Percentiles rank a stretch among this genome's conserved stretches.
These are phyloP conservation scores for Baryphthengus martii DNA, from an alignment of 2,113 vertebrate species.

Conservation along the genomic window DNA sequence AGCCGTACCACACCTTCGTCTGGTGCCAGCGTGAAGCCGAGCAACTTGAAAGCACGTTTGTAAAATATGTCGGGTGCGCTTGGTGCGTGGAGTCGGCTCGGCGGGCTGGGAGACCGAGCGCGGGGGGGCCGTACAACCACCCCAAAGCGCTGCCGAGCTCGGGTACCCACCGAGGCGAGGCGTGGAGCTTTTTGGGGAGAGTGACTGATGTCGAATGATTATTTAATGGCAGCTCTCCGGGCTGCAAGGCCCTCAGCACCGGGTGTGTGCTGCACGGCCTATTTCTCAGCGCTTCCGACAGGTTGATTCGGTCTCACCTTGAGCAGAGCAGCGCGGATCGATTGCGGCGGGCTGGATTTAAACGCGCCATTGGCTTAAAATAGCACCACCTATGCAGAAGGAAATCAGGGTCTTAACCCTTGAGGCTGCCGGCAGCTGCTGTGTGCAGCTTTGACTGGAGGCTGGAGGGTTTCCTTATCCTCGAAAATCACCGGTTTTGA, in stretches of 20 bases:
- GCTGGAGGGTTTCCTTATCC: background rate
- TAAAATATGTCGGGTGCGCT: accelerated
- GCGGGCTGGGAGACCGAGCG: background rate
- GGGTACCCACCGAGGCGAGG: slow-evolving; percentile 48
- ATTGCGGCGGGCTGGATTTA: slow-evolving; percentile 72
- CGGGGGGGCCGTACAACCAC: background rate
- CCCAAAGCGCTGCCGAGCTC: background rate
- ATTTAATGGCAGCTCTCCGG: slow-evolving; percentile 73
- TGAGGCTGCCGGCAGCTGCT: background rate
- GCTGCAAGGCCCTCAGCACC: slow-evolving; percentile 75
- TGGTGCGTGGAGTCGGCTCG: accelerated
- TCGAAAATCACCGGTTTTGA: background rate
- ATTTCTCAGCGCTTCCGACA: slow-evolving; percentile 74
- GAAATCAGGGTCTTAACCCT: slow-evolving; percentile 63
- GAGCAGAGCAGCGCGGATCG: slow-evolving; percentile 70
- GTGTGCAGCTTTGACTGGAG: background rate
- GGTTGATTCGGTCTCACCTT: slow-evolving; percentile 78
- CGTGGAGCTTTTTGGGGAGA: slow-evolving; percentile 71
- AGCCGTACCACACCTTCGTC: accelerated
- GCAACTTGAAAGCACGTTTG: accelerated
- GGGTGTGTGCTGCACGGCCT: slow-evolving; percentile 65
- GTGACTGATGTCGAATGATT: slow-evolving; percentile 74
- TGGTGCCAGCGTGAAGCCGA: background rate
- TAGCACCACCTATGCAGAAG: slow-evolving; percentile 59
- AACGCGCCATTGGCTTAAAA: slow-evolving; percentile 71